Evolutionary conservation across 2,113 vertebrate genomes (phyloP).

Genomic region (Pimephales promelas): DNA sequence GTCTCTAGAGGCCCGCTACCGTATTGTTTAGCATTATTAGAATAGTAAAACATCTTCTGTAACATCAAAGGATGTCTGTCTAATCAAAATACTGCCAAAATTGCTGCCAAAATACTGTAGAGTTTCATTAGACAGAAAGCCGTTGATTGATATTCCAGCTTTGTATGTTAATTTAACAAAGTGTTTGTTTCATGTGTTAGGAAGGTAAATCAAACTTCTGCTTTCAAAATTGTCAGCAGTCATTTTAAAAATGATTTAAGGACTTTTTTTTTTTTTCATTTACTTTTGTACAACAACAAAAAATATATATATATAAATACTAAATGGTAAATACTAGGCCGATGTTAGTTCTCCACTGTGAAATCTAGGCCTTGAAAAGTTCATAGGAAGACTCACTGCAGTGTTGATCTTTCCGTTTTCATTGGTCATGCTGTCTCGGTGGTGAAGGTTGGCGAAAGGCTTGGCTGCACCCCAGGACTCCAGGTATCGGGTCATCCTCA

Average conservation of each 20-base stretch:
- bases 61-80: neutral
- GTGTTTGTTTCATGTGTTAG: neutral
- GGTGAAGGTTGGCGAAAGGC: conserved; percentile 94
- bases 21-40: neutral
- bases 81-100: no score
- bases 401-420: conserved; percentile 98
- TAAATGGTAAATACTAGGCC: neutral
- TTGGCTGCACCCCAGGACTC: conserved; percentile 98
- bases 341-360: no score
- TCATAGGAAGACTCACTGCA: conserved; percentile 74
- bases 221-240: neutral
- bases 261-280: neutral
- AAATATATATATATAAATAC: no score
- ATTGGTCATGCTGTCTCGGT: conserved; percentile 97
- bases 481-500: conserved; percentile 96
- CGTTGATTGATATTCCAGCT: neutral
- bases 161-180: neutral
- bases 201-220: neutral
- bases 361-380: neutral
- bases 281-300: neutral
- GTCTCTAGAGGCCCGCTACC: no score
- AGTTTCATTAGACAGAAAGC: no score
- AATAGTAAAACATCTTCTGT: neutral
- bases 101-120: no score
- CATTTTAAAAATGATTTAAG: neutral